phyloP scores from a whole-genome alignment of 1,140 invertebrate species.

The Apis cerana region DNA sequence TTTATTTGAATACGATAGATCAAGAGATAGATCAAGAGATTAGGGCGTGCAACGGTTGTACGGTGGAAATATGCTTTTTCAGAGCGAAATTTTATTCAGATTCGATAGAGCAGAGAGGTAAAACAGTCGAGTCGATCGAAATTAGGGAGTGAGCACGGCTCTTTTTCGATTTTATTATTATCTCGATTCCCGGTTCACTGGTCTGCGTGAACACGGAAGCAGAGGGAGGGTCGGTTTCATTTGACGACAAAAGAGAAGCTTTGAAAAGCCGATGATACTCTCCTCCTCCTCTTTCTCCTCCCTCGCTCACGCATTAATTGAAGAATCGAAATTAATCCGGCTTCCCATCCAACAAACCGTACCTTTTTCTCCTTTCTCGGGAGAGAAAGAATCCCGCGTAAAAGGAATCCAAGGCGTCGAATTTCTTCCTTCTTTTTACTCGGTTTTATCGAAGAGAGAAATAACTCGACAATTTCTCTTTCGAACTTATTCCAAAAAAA shows the following conservation, averaged over 20 bases:
- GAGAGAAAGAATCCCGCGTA: too few relatives aligned
- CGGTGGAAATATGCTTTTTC: not conserved
- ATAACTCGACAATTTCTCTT: too few relatives aligned
- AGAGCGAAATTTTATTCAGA: not conserved
- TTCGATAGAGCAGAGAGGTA: not conserved
- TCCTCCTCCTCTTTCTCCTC: too few relatives aligned
- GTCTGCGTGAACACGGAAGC: not conserved
- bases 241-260: conserved; percentile 33
- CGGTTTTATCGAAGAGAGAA: too few relatives aligned
- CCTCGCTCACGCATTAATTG: conserved; percentile 32
- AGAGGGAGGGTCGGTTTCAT: conserved; percentile 6
- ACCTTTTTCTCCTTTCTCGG: not conserved
- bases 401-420: not conserved
- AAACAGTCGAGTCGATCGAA: conserved; percentile 15
- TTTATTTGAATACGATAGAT: too few relatives aligned
- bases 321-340: conserved; percentile 48
- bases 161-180: conserved; percentile 61
- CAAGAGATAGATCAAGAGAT: too few relatives aligned
- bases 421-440: not conserved
- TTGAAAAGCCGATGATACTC: conserved; percentile 1
- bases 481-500: too few relatives aligned
- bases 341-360: not conserved
- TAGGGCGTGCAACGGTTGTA: too few relatives aligned
- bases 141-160: conserved; percentile 32
- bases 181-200: conserved; percentile 38